phyloP scores from a whole-genome alignment of 1,140 invertebrate genomes.

The Tribolium madens region DNA sequence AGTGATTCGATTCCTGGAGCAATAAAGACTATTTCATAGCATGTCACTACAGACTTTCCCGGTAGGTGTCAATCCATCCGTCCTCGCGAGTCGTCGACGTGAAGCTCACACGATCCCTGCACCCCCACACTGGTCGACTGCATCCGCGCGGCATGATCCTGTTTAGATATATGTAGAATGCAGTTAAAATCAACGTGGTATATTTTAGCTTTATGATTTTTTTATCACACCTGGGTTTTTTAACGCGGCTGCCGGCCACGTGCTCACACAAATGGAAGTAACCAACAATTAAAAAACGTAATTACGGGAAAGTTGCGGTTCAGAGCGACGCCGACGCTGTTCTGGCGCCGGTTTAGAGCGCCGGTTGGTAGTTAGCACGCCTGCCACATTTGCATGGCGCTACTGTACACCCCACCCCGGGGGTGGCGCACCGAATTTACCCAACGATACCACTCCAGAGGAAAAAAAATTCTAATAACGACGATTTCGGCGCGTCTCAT shows the following conservation, averaged over 20 bases:
- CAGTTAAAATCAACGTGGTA: slow-evolving; percentile 61
- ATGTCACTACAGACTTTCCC: slow-evolving; percentile 63
- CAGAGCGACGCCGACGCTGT: slow-evolving; percentile 63
- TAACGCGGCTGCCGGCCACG: slow-evolving; percentile 5
- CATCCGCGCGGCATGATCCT: slow-evolving; percentile 57
- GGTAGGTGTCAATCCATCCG: slow-evolving; percentile 60
- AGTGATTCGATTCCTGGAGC: slow-evolving; percentile 60
- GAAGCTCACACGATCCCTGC: background rate
- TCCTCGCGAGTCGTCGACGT: slow-evolving; percentile 33
- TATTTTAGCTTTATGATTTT: slow-evolving; percentile 60
- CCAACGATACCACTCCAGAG: background rate
- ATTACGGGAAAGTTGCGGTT: slow-evolving; percentile 61
- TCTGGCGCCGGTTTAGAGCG: slow-evolving; percentile 62
- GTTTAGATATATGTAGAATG: slow-evolving; percentile 60
- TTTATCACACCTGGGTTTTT: slow-evolving; percentile 60
- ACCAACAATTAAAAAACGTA: slow-evolving; percentile 56
- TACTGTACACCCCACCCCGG: slow-evolving; percentile 60
- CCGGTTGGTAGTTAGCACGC: slow-evolving; percentile 64
- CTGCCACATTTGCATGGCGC: slow-evolving; percentile 65
- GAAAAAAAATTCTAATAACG: background rate
- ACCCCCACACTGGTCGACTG: slow-evolving; percentile 44
- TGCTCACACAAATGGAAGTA: slow-evolving; percentile 44
- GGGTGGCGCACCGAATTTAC: slow-evolving; percentile 24
- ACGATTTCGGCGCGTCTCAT: too few species aligned
- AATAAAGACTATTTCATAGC: slow-evolving; percentile 64